Base-by-base conservation (phyloP, 2,888 invertebrate species). In the Mermis nigrescens region DNA sequence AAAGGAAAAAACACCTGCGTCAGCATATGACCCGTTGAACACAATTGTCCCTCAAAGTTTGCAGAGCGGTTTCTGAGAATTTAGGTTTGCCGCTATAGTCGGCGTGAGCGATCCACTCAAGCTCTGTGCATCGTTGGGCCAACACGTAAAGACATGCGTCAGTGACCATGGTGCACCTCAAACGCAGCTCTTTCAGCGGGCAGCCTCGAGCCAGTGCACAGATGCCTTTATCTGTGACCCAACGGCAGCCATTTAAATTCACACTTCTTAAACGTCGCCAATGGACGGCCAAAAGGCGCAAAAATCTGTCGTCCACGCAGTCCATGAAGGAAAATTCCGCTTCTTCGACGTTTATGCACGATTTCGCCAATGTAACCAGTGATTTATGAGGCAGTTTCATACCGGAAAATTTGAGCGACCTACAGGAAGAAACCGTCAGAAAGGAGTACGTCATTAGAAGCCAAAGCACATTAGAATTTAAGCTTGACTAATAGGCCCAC, bases 101-200 rank as follows among this genome's bases (percentile, higher is more conserved):
- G 15, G 69, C 66, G 55, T 70, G 65, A 22, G 68, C 66, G 52
- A 70, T 68, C 68, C 70, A 69, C 62, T 70, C 70, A 48, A 70
- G 59, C 22, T 67, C 63, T 12, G 69, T 68, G 60, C 70, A 70
- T 61, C 65, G 69, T 62, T 69, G 67, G 2, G 70, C 69, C 57
- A 70, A 61, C 0, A 61, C 61, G 62, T 70, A 69, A 51, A 71
- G 60, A 31, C 66, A 67, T 58, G 67, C 66, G 64, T 70, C 70
- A 7, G 69, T 70, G 60, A 68, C 69, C 1, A 65, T 65, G 7
- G 70, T 70, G 7, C 67, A 70, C n/a, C 70, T 63, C 45, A 70
- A 67, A 4, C 70, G 66, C 19, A 70, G 68, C 62, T 70, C 70
- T 24, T 61, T 61, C 1, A 70, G 64, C 2, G 64, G 65, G 57